Evolutionary conservation across 92 coral and sea anemone genomes (phyloP).

Genomic region (Pocillopora grandis): DNA sequence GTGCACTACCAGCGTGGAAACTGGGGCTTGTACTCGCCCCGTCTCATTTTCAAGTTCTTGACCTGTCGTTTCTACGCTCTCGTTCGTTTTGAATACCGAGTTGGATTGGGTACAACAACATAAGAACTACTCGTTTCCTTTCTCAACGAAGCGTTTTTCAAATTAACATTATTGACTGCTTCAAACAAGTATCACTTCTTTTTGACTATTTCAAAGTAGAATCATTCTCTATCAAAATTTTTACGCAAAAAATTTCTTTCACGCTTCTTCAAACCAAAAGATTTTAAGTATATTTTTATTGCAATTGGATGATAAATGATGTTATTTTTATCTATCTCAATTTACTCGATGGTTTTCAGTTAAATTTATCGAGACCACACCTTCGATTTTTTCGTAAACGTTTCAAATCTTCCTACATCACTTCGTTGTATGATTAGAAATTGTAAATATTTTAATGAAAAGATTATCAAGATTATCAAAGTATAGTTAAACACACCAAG

Average conservation of each 20-base stretch:
- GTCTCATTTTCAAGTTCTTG: background rate
- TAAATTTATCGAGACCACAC: background rate
- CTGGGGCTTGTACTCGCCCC: background rate
- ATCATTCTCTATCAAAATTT: background rate
- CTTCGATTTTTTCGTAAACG: conserved; percentile 3
- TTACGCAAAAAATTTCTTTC: background rate
- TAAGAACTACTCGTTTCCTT: background rate
- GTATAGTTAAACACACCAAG: background rate
- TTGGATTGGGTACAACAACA: background rate
- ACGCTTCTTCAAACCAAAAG: background rate
- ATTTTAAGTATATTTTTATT: background rate
- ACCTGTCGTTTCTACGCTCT: conserved; percentile 3
- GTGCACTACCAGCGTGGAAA: conserved; percentile 11
- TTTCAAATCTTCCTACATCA: background rate
- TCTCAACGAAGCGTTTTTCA: too few species aligned
- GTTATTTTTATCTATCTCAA: conserved; percentile 2
- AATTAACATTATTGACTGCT: background rate
- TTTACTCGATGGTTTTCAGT: background rate
- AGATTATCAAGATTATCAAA: conserved; percentile 19
- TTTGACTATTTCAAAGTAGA: too few species aligned
- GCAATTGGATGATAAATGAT: background rate
- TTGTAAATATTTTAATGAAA: conserved; percentile 11
- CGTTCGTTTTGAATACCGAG: background rate
- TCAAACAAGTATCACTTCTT: background rate
- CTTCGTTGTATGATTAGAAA: background rate